A percentile compares a stretch with the other conserved stretches of the same genome.
Evolutionary conservation across 2,113 vertebrate genomes (phyloP).

Genomic region (Mandrillus leucophaeus): DNA sequence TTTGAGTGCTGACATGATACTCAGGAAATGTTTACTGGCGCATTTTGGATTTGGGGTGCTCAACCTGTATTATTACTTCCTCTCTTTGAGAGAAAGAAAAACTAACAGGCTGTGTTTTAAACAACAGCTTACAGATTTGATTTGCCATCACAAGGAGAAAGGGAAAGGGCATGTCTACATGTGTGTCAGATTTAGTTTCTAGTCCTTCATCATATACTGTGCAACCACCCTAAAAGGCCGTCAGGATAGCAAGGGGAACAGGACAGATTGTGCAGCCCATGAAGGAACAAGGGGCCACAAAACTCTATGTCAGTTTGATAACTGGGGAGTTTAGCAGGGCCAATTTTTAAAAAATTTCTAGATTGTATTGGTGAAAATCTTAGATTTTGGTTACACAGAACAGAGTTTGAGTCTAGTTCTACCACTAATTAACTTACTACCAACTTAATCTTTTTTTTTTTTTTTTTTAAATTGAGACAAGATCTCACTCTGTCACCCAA

Average conservation of each 20-base stretch:
- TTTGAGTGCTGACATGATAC: background rate
- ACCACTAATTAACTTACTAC: background rate
- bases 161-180: background rate
- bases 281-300: background rate
- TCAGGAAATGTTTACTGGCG: background rate
- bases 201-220: background rate
- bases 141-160: background rate
- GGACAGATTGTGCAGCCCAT: background rate
- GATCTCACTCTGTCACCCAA: too few species aligned
- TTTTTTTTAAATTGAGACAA: too few species aligned
- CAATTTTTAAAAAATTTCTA: background rate
- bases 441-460: background rate
- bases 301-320: constrained; percentile 4
- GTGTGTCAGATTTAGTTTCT: background rate
- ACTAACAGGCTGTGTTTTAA: background rate
- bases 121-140: background rate
- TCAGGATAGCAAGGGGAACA: background rate
- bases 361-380: background rate
- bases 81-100: constrained; percentile 16
- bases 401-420: background rate
- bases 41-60: background rate
- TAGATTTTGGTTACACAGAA: background rate
- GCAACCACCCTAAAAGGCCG: background rate
- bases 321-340: background rate
- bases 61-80: background rate